Evolutionary conservation across 2,797 vertebrate species (phyloP), one percentile per base, ranked within the genome.

Genomic region (Xiphorhynchus erythropygius): DNA sequence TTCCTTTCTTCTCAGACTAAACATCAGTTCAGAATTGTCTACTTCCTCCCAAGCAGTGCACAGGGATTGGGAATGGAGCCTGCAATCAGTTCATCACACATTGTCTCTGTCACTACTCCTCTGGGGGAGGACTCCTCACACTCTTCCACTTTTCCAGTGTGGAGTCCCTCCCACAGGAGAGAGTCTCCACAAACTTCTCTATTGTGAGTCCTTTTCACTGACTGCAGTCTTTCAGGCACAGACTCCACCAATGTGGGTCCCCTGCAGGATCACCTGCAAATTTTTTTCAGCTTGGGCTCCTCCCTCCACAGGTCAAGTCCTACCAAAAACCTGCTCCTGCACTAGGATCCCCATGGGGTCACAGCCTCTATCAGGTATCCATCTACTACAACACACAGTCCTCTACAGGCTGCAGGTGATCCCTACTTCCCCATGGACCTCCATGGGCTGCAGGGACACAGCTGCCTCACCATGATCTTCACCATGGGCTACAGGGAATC

Each of bases 31-130:
- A 33, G 18, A 32, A 35, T 47, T 55, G 41, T 60, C 41, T 47
- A 41, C 18, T 14, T 67, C 21, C 18, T 12, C 21, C 30, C 11
- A 46, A 7, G 33, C 0, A 0, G 9, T 18, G 32, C 3, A 13
- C 30, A 18, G 21, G 24, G 0, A 1, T 10, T 7, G 10, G 4
- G 41, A 60, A 53, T 15, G 11, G 35, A 57, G 37, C 13, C 17
- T 46, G 7, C 7, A 41, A 11, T 30, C 63, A 67, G 33, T 41
- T 13, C 39, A 53, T 41, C 22, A 27, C 3, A 23, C 4, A 13
- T 8, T 80, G 28, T 18, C 23, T 33, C 46, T 60, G 21, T 10
- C 22, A 18, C 12, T 75, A 22, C 25, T 49, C 28, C 13, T 12
- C 39, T 12, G 21, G 3, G 9, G 13, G 19, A 59, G n/a, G 17